These are phyloP conservation scores for Saccostrea echinata DNA, from an alignment of 1,140 invertebrate species.

Conservation along the genomic window DNA sequence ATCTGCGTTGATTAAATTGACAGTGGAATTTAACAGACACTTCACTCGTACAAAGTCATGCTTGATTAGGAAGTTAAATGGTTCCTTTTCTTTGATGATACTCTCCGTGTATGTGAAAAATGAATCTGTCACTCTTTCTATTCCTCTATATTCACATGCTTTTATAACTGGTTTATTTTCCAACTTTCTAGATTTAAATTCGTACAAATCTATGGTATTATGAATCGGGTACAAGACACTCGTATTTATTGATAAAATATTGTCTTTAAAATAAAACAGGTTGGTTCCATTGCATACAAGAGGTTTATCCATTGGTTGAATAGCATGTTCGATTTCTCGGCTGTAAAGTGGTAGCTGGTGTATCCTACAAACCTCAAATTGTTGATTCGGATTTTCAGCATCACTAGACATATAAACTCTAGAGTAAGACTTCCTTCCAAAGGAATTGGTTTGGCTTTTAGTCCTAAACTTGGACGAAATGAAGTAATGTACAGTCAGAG, in stretches of 20 bases:
- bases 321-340: conserved; percentile 43
- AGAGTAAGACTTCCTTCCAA: not conserved
- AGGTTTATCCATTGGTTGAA: conserved; percentile 49
- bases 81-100: conserved; percentile 53
- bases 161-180: not conserved
- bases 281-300: conserved; percentile 46
- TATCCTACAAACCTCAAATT: not conserved
- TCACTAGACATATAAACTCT: not conserved
- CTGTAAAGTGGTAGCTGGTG: conserved; percentile 49
- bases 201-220: conserved; percentile 1
- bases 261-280: conserved; percentile 66
- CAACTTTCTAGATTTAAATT: conserved; percentile 40
- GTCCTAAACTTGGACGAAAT: not conserved
- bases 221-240: conserved; percentile 49
- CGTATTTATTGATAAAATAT: conserved; percentile 61
- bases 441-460: not conserved
- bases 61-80: conserved; percentile 62
- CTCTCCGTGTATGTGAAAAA: conserved; percentile 61
- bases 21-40: conserved; percentile 60
- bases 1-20: conserved; percentile 42
- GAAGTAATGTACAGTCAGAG: not conserved
- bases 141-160: conserved; percentile 59
- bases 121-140: conserved; percentile 65
- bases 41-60: conserved; percentile 69
- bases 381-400: not conserved